Base-by-base conservation (phyloP, 2,113 vertebrate genomes). In the Crotalus viridis region DNA sequence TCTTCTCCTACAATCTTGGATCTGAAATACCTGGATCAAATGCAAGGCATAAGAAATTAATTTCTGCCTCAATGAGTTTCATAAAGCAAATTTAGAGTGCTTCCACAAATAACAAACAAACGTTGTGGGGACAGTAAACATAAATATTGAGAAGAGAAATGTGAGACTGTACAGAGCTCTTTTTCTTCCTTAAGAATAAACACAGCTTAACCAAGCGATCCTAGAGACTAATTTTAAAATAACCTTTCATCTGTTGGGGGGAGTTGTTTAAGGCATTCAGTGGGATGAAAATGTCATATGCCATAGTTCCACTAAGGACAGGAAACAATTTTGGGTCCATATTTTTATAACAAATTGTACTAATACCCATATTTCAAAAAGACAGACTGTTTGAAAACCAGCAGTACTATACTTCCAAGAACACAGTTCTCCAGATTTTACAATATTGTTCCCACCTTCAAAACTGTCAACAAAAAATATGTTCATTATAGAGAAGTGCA, bases 11-110 rank as follows among this genome's bases (percentile, higher is more conserved):
- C 88, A 1, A 1, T 90, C n/a, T 5, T 86, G 89, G 94, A 92
- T 85, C 92, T 69, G 43, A 46, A 1, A 86, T 91, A 88, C 91
- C 93, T 93, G 92, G 94, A 90, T 64, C 26, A 33, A 85, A 85
- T 91, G 7, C 56, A 22, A 92, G 91, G 88, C 90, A 91, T 21
- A 33, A 87, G 92, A 81, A 74, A 26, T 8, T 88, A 90, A 48
- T 3, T 64, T 85, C 74, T 87, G 91, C 90, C 90, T 56, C 51
- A 33, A 59, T 51, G 1, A 4, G 59, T 39, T 91, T 96, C 95
- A 94, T 96, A 95, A 94, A 87, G 93, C 59, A 88, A 54, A 92
- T 91, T 91, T 81, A 85, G 89, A 93, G 86, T 92, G 52, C 57
- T 93, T 54, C 90, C 87, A 88, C 93, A 26, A 28, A 3, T 89